phyloP scores from a whole-genome alignment of 2,888 invertebrate genomes.

The Andrena bucephala region DNA sequence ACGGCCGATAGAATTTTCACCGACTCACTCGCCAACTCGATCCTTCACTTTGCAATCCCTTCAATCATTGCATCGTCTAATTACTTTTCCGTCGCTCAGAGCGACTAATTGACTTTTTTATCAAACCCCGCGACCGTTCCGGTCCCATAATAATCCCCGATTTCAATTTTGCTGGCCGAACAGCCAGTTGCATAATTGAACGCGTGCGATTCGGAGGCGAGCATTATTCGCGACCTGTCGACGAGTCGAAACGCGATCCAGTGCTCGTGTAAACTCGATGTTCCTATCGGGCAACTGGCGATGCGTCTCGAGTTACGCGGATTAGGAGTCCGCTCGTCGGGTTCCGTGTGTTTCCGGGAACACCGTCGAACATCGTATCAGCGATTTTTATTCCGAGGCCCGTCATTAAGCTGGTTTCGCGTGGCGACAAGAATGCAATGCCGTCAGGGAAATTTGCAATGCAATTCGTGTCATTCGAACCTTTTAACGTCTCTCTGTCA shows the following conservation, averaged over 20 bases:
- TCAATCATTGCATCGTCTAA: conserved; percentile 42
- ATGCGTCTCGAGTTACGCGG: conserved; percentile 65
- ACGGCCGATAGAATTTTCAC: conserved; percentile 7
- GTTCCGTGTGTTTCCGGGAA: conserved; percentile 66
- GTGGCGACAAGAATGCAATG: conserved; percentile 11
- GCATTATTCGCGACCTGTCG: conserved; percentile 47
- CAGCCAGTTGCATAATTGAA: conserved; percentile 47
- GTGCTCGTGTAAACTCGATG: conserved; percentile 64
- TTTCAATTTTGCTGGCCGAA: conserved; percentile 36
- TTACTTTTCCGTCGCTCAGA: conserved; percentile 34
- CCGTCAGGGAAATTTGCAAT: conserved; percentile 1
- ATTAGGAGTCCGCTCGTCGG: conserved; percentile 55
- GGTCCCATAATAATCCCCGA: neutral
- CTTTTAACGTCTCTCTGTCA: neutral
- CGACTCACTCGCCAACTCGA: neutral
- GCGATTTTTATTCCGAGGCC: conserved; percentile 33
- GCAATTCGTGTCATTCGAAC: neutral
- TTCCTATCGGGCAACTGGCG: conserved; percentile 45
- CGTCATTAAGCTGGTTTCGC: neutral
- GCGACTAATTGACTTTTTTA: conserved; percentile 45
- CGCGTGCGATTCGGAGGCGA: conserved; percentile 24
- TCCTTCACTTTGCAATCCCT: neutral
- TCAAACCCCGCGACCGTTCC: conserved; percentile 26
- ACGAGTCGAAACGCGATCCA: conserved; percentile 63
- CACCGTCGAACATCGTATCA: conserved; percentile 44